Evolutionary conservation across 2,797 vertebrate species (phyloP).

Genomic region (Tangara arthus): DNA sequence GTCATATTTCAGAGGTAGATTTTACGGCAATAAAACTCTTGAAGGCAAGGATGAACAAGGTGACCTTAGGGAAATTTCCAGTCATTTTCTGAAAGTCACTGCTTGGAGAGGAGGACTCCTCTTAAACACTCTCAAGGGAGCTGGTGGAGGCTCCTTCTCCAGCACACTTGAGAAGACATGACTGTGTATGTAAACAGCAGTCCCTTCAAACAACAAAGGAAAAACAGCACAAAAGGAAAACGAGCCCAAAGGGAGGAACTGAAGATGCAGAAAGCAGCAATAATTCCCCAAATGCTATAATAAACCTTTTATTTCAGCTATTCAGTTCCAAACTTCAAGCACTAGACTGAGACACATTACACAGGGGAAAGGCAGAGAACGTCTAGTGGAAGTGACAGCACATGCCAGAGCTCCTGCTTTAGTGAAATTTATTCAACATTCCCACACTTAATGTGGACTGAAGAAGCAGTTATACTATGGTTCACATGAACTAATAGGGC

Average conservation of each 20-base stretch:
- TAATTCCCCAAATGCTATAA: background rate
- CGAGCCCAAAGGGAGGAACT: background rate
- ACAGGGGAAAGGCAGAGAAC: background rate
- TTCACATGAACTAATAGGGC: background rate
- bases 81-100: background rate
- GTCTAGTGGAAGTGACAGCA: background rate
- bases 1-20: background rate
- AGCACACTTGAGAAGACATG: background rate
- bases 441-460: background rate
- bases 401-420: background rate
- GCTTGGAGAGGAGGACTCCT: background rate
- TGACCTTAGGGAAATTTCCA: slow-evolving; percentile 11
- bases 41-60: background rate
- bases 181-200: background rate
- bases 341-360: background rate
- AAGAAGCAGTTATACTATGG: background rate
- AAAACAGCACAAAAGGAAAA: background rate
- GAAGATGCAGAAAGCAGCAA: background rate
- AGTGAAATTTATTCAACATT: background rate
- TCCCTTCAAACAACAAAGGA: background rate
- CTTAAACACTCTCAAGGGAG: background rate
- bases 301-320: background rate
- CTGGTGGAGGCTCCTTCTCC: background rate
- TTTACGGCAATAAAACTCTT: background rate
- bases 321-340: background rate